These are phyloP conservation scores for Taenioides sp. DNA, from an alignment of 2,797 vertebrate genomes.

Conservation along the genomic window DNA sequence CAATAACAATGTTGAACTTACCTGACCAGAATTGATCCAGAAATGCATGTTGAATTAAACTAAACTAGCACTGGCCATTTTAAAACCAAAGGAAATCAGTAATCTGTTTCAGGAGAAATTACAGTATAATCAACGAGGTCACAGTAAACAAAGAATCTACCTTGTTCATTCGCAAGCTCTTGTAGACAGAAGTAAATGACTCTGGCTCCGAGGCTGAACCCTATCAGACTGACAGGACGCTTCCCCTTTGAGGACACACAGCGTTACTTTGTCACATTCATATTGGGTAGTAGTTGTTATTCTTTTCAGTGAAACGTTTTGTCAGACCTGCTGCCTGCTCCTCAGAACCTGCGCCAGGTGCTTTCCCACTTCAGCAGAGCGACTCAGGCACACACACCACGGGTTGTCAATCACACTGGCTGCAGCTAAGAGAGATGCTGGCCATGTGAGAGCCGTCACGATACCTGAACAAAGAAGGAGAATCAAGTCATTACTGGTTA, in stretches of 20 bases:
- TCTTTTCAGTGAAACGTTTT: not conserved
- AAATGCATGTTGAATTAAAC: not conserved
- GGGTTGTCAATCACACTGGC: constrained; percentile 95
- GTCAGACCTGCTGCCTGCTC: constrained; percentile 87
- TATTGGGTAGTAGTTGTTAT: not conserved
- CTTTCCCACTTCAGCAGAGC: constrained; percentile 93
- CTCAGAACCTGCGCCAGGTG: constrained; percentile 92
- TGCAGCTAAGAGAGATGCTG: constrained; percentile 86
- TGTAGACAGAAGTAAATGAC: constrained; percentile 98
- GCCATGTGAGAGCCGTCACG: constrained; percentile 90
- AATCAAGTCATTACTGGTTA: not conserved
- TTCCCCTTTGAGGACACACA: constrained; percentile 78
- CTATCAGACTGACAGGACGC: constrained; percentile 92
- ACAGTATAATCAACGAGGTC: not conserved
- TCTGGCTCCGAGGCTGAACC: constrained; percentile 95
- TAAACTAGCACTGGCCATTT: not conserved
- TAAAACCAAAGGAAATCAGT: not conserved
- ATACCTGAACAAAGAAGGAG: constrained; percentile 79
- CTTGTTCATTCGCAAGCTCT: constrained; percentile 92
- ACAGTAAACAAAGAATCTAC: constrained; percentile 61
- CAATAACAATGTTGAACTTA: not conserved
- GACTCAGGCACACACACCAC: constrained; percentile 94
- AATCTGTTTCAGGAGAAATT: not conserved
- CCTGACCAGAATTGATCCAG: not conserved
- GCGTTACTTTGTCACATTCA: not conserved